Evolutionary conservation across 2,113 vertebrate genomes (phyloP), one percentile per base, ranked within the genome.

Genomic region (Petroica traversi): DNA sequence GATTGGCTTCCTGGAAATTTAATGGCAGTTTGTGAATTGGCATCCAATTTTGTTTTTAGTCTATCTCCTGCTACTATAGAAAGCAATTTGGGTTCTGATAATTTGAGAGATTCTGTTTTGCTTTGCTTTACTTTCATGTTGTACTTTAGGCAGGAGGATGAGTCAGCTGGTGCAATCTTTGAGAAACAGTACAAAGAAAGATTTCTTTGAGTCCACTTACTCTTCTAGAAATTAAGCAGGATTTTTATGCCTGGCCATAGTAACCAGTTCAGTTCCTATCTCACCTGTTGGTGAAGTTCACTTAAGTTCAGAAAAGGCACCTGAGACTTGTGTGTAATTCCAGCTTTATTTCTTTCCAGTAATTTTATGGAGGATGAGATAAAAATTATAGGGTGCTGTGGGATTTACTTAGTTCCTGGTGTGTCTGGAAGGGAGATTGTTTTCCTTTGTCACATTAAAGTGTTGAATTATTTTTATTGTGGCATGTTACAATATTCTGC

Each of bases 1-100:
- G 82, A 88, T 92, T 91, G 89, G 45, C 61, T 87, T 91, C 67
- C 86, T 93, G 68, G 54, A 88, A 93, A 90, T 93, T 19, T 62
- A 88, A 72, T 93, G 63, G 41, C 62, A 76, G 43, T 79, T 94
- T 86, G 85, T 64, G 85, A 94, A 86, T 73, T 76, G 54, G 46
- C 58, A 81, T 93, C 25, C 24, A 59, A 9, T 93, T 95, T 88
- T 68, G 57, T 2, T 67, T 94, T 93, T 72, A 76, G 69, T 81
- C 64, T 91, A 1, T 73, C 24, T 85, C 40, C 76, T 87, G 55
- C 69, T 92, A 74, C n/a, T 91, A 45, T 51, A 75, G 54, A 79
- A 76, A 75, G 66, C 51, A 64, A 43, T 91, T 94, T 77, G 63
- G 12, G 36, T 92, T 92, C 68, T 82, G 73, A 62, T 96, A 61